Conservation (phyloP, 2,797 vertebrate species). For the Setipinna tenuifilis region DNA sequence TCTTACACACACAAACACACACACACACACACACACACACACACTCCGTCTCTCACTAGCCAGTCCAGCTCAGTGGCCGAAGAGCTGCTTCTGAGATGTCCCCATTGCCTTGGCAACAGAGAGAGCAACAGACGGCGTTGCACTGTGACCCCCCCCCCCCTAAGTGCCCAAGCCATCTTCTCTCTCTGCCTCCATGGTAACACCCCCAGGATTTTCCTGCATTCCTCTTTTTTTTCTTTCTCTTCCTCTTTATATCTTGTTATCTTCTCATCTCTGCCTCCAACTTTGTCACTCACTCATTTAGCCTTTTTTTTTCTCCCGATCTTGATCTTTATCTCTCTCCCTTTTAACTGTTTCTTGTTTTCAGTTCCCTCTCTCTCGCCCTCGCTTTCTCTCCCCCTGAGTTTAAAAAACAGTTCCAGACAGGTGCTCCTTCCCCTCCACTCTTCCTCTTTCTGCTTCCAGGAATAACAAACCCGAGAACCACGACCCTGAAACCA, state of each 20-base stretch:
- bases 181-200: background rate
- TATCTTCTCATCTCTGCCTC: background rate
- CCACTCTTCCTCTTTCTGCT: background rate
- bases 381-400: background rate
- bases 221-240: constrained; percentile 36
- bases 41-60: background rate
- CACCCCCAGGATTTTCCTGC: constrained; percentile 27
- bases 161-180: constrained; percentile 31
- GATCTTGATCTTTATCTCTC: background rate
- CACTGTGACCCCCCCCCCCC: constrained; percentile 43
- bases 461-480: background rate
- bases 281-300: background rate
- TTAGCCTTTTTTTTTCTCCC: background rate
- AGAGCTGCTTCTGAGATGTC: constrained; percentile 38
- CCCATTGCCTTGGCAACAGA: constrained; percentile 56
- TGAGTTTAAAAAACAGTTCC: background rate
- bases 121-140: constrained; percentile 58
- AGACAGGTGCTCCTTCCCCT: background rate
- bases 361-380: background rate
- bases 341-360: background rate
- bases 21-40: background rate
- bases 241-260: constrained; percentile 20
- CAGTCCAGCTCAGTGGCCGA: constrained; percentile 2
- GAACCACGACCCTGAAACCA: background rate
- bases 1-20: too few relatives aligned